Evolutionary conservation across 2,888 invertebrate genomes (phyloP).

Genomic region (Drymonia ruficornis): DNA sequence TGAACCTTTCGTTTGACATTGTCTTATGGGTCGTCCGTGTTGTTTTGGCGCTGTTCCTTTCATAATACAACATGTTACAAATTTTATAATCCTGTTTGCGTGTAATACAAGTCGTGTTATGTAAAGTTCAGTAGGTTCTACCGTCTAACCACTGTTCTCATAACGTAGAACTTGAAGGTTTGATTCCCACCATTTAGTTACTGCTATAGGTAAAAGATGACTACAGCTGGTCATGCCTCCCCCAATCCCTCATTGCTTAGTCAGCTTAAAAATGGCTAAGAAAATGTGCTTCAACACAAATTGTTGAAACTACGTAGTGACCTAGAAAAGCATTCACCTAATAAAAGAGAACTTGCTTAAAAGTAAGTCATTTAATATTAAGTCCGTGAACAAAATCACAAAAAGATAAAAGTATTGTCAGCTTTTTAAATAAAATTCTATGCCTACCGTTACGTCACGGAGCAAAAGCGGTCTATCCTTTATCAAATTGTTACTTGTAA

Average conservation of each 20-base stretch:
- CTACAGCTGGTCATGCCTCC: no score
- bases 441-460: not conserved
- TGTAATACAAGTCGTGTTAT: no score
- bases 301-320: no score
- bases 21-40: slow-evolving; percentile 24
- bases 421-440: slow-evolving; percentile 5
- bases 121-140: no score
- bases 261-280: no score
- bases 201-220: no score
- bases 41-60: slow-evolving; percentile 14
- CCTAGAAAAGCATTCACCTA: not conserved
- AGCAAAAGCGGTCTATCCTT: slow-evolving; percentile 13
- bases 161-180: no score
- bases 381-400: not conserved
- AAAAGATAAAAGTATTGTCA: slow-evolving; percentile 6
- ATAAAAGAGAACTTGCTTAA: not conserved
- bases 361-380: not conserved
- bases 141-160: no score
- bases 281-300: no score
- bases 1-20: slow-evolving; percentile 38
- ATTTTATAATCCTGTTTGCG: not conserved
- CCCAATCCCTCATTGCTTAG: no score
- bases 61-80: not conserved
- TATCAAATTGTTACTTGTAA: slow-evolving; percentile 25
- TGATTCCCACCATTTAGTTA: no score